Evolutionary conservation across 1,140 invertebrate genomes (phyloP), one percentile per base, ranked within the genome.

Genomic region (Cydia splendana): DNA sequence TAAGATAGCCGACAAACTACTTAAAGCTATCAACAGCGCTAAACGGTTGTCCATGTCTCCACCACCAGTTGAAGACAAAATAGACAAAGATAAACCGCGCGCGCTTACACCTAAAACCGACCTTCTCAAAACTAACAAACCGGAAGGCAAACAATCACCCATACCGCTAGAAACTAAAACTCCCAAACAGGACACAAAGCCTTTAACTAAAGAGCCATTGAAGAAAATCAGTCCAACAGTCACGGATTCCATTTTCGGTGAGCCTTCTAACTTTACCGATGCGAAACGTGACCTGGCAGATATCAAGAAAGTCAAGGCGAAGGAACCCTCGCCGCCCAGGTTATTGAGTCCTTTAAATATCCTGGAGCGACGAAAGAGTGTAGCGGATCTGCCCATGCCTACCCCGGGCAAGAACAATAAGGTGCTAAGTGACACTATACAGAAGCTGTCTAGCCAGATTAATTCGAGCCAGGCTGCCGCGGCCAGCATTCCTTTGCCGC

Each of bases 1-100:
- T 13, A 95, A 95, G 79, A 95, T 95, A 80, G 94, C 95, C 4
- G 95, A 95, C 78, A 95, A 95, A 85, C 89, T 95, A 4, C 87
- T 95, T 4, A 94, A 94, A 84, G 94, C 94, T 82, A 93, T 91
- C 82, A 95, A 90, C 85, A 95, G 93, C 69, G 93, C 93, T 15
- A 94, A 93, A 77, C 83, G 90, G 62, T 78, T 91, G 4, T 93
- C 93, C 0, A 92, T 91, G 85, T 93, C 91, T 1, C 90, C 92
- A 7, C 90, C 92, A 0, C 89, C 89, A 0, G 77, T 85, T 1
- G 91, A 92, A 67, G 87, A 91, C 48, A 71, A 71, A 62, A 4
- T 12, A 62, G 20, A 62, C 18, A 62, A 62, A n/a, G 57, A 62
- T 24, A 62, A 62, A 18, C 67, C 67, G 9, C 80, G 82, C 48